Base-by-base conservation (phyloP, 2,888 invertebrate species). In the Junonia oenone region DNA sequence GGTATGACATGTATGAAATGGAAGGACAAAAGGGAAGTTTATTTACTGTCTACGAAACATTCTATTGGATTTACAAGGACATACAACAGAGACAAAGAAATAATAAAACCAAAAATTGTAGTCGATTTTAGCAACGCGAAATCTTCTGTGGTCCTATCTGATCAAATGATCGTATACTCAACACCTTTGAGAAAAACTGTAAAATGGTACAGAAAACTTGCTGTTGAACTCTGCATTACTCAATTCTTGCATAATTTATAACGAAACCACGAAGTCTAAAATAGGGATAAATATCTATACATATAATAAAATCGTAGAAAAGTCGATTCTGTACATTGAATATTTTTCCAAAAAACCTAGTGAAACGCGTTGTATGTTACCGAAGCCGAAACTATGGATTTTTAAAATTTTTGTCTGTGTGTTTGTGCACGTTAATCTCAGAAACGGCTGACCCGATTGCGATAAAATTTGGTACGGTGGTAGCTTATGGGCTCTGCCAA, bases 21-120 rank as follows among this genome's bases (percentile, higher is more conserved):
- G 65, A 63, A 62, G 26, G 63, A 65, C 38, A 65, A 63, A 45
- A 17, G 64, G 8, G 62, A 64, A 45, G 65, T 67, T 37, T 60
- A 43, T 58, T 50, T 48, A 56, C 51, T 65, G 43, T 64, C 64
- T 26, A 62, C 64, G 14, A 62, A 62, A 58, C 61, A 64, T 45
- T 61, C 59, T 49, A 51, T 59, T 53, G 57, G 62, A 52, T 63
- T 62, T 61, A 51, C 49, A 51, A 63, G 49, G 54, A 60, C 54
- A 43, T 55, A 37, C 46, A 51, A 46, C 53, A 56, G 50, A 40
- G 58, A 55, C 15, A 54, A 53, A 56, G 45, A 53, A 56, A 58
- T 57, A 61, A 61, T 37, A 19, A 59, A 59, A 54, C 53, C 59
- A 45, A 52, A 50, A 56, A 52, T 55, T 55, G 52, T 58, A 22